A percentile compares a stretch with the other conserved stretches of the same genome.
phyloP scores from a whole-genome alignment of 2,113 vertebrate genomes.

The Alouatta palliata region DNA sequence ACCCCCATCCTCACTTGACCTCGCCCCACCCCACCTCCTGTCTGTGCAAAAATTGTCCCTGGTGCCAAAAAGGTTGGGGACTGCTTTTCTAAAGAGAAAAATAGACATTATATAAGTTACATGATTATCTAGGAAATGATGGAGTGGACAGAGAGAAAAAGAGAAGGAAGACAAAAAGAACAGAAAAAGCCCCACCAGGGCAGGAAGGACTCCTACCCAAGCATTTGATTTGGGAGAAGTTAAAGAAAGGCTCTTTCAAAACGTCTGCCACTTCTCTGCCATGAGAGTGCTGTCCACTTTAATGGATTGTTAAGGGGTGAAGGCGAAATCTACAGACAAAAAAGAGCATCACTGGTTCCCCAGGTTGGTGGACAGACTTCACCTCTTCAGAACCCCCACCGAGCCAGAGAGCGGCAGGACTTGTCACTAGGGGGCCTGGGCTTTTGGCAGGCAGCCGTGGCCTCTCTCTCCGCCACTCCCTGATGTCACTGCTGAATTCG shows the following conservation, averaged over 20 bases:
- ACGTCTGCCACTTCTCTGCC: neutral
- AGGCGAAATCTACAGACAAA: neutral
- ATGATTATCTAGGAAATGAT: neutral
- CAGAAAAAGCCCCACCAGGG: neutral
- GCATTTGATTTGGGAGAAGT: neutral
- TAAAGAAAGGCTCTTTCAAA: neutral
- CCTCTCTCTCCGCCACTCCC: rapidly evolving
- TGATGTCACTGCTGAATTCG: neutral
- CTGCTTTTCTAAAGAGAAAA: neutral
- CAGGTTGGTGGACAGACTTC: neutral
- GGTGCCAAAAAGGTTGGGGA: no score
- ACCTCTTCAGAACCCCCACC: rapidly evolving
- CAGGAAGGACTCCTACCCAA: neutral
- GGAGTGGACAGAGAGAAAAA: neutral
- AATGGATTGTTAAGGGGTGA: neutral
- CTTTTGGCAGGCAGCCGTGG: neutral
- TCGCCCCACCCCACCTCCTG: no score
- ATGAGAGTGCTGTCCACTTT: neutral
- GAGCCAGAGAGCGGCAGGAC: neutral
- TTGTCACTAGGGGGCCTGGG: neutral
- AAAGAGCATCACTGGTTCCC: no score
- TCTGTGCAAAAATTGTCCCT: no score
- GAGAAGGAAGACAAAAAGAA: neutral
- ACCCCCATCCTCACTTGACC: no score
- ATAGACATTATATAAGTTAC: neutral